Evolutionary conservation across 2,888 invertebrate genomes (phyloP), one percentile per base, ranked within the genome.

Genomic region (Eudasyphora cyanicolor): DNA sequence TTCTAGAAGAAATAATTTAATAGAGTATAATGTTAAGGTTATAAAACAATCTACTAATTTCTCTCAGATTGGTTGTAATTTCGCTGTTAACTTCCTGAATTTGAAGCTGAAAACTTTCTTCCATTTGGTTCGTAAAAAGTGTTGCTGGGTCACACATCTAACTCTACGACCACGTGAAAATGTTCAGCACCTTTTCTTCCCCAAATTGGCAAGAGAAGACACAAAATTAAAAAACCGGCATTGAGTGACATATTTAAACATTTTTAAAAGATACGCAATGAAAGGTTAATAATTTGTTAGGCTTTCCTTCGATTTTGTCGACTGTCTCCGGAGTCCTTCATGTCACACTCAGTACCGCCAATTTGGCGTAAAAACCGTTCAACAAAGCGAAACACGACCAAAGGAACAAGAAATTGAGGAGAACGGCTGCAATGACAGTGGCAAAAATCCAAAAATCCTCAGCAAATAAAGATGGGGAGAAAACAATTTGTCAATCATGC

Each of bases 401-500:
- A 32, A 70, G 27, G 38, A 21, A 57, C 35, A 51, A 29, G 49
- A 10, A 32, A 62, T 29, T 12, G 60, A 32, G 35, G 19, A 79
- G 71, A 79, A 62, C 70, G 70, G 35, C 54, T 77, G 77, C 74
- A 71, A 38, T 71, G 64, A 70, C 75, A 83, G n/a, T n/a, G n/a
- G 74, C 74, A 77, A 24, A n/a, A n/a, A n/a, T n/a, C n/a, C 71
- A 73, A 64, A 51, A 71, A 79, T 42, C 38, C 77, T 32, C 57
- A 57, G 17, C 60, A 14, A 42, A 62, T 12, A 51, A 64, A 51
- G 29, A 73, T 74, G 70, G 49, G 71, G 70, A 42, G 71, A 74
- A 77, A 81, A 81, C 84, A 81, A 83, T 84, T 84, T 84, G 81
- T 84, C 84, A 84, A 84, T 84, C 84, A 81, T 19, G 49, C 35